Evolutionary conservation across 2,113 vertebrate species (phyloP), one percentile per base, ranked within the genome.

Genomic region (Carlito syrichta): DNA sequence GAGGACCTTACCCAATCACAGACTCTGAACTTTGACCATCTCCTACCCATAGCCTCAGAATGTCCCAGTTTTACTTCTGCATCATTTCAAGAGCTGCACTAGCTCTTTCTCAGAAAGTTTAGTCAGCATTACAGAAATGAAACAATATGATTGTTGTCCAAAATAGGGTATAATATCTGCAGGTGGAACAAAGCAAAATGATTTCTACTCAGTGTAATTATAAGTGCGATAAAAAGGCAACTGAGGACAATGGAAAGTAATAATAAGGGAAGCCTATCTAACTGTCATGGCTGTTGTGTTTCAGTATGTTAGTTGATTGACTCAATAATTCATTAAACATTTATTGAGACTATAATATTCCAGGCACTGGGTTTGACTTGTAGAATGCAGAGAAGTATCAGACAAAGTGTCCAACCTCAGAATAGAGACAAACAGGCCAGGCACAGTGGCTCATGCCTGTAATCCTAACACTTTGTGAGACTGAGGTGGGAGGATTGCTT

Each of bases 241-340:
- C 30, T 19, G 1, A 17, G 35, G 20, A 16, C 40, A 23, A 43
- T 35, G 62, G 38, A 32, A 94, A 76, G 52, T 22, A n/a, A n/a
- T n/a, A n/a, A n/a, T n/a, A n/a, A 76, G n/a, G 83, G 17, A 52
- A 86, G 8, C 14, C 22, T 56, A 6, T n/a, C 14, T 86, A 23
- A 71, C 27, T 86, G 50, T 25, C 43, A 78, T 4, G 6, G 22
- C 35, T 16, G 0, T 0, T 2, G 2, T 17, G 35, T 40, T 25
- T 7, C 12, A 0, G 0, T 11, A 11, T 22, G 13, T 30, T 50
- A 16, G 17, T 0, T 60, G 23, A 50, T 0, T 52, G 84, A 20
- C 2, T 73, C 22, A 68, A 74, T 73, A 10, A 22, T n/a, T 58
- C 91, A 27, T 32, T 38, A 87, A 73, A 17, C 73, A 20, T 30